Conservation (phyloP, 2,113 vertebrate genomes). For the Semicossyphus pulcher region DNA sequence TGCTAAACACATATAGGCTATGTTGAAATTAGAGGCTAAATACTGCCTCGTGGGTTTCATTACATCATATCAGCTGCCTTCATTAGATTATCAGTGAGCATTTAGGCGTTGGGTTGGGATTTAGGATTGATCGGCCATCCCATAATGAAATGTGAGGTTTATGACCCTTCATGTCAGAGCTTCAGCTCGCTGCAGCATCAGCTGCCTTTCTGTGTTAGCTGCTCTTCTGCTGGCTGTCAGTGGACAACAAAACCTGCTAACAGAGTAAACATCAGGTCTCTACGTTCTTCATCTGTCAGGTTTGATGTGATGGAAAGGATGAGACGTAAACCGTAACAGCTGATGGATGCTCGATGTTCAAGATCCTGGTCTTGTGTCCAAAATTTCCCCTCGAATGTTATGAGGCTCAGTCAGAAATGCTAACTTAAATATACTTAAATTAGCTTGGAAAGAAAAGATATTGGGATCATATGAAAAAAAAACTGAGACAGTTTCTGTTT, state of each 20-base stretch:
- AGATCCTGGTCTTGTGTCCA: too few relatives aligned
- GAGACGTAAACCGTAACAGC: background rate
- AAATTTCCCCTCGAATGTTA: too few relatives aligned
- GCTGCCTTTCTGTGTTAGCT: conserved; percentile 35
- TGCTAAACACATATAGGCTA: conserved; percentile 44
- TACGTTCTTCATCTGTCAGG: background rate
- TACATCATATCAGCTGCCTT: conserved; percentile 52
- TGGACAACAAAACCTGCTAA: conserved; percentile 2
- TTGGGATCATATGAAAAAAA: too few relatives aligned
- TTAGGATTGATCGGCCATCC: conserved; percentile 43
- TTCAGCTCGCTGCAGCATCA: conserved; percentile 3
- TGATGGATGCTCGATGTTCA: background rate
- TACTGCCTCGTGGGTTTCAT: conserved; percentile 47
- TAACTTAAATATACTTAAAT: too few relatives aligned
- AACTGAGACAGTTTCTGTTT: too few relatives aligned
- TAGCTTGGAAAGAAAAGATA: too few relatives aligned
- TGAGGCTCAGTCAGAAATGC: too few relatives aligned
- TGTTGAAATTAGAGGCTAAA: conserved; percentile 46
- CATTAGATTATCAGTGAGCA: conserved; percentile 59
- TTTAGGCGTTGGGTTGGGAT: conserved; percentile 44
- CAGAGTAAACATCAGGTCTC: background rate
- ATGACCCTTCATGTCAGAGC: conserved; percentile 49
- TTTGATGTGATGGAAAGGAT: background rate
- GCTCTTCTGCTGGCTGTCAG: conserved; percentile 20
- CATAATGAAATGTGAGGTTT: conserved; percentile 62